phyloP scores from a whole-genome alignment of 1,140 invertebrate species.

The Babylonia areolata region DNA sequence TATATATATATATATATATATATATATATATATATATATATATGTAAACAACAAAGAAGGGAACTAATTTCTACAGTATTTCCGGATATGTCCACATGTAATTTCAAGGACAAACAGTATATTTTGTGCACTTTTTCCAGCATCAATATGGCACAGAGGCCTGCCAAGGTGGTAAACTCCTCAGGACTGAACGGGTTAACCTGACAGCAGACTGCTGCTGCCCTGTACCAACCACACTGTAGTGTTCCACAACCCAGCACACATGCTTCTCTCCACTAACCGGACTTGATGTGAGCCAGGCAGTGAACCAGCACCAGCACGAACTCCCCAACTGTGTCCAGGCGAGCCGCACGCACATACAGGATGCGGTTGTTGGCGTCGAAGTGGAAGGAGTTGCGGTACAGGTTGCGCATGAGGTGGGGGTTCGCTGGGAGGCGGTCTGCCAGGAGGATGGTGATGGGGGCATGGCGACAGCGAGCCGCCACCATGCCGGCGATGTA shows the following conservation, averaged over 20 bases:
- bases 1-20: too few relatives aligned
- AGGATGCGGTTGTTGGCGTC: conserved; percentile 72
- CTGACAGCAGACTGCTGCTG: too few relatives aligned
- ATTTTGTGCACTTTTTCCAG: too few relatives aligned
- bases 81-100: too few relatives aligned
- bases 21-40: too few relatives aligned
- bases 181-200: too few relatives aligned
- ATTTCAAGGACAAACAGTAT: too few relatives aligned
- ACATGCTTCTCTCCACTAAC: conserved; percentile 49
- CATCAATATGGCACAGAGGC: too few relatives aligned
- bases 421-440: conserved; percentile 69
- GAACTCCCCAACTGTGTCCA: conserved; percentile 72
- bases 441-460: conserved; percentile 70
- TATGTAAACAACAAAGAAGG: too few relatives aligned
- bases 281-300: conserved; percentile 72
- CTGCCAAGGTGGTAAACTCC: too few relatives aligned
- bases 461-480: conserved; percentile 63
- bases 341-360: conserved; percentile 66
- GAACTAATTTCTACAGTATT: too few relatives aligned
- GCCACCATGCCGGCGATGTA: conserved; percentile 66
- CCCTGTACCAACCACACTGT: too few relatives aligned
- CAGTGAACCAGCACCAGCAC: conserved; percentile 69
- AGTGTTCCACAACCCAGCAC: not conserved
- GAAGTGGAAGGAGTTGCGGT: conserved; percentile 73
- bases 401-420: conserved; percentile 64